Evolutionary conservation across 2,113 vertebrate species (phyloP).

Genomic region (Archilochus colubris): DNA sequence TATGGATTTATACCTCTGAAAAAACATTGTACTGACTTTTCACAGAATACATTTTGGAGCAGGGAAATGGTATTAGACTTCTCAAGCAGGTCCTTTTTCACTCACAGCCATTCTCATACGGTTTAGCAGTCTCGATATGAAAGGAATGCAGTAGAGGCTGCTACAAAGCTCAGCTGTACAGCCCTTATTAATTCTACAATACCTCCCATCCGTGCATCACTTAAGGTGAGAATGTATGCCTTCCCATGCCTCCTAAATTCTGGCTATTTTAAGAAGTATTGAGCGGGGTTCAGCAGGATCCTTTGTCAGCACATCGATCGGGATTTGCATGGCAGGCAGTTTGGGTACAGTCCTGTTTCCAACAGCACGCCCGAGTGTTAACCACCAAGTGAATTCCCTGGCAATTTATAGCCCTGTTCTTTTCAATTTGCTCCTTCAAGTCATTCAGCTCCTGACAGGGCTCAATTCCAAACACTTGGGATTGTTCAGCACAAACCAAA

Average conservation of each 20-base stretch:
- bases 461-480: not conserved
- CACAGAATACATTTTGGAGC: not conserved
- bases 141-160: not conserved
- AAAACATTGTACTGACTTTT: not conserved
- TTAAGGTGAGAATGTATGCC: not conserved
- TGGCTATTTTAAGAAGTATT: not conserved
- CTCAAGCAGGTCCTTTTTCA: not conserved
- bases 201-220: not conserved
- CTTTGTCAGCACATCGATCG: not conserved
- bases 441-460: not conserved
- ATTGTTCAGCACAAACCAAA: not conserved
- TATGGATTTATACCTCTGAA: not conserved
- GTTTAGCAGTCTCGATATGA: not conserved
- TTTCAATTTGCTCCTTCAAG: not conserved
- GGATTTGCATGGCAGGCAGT: not conserved
- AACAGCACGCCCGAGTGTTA: not conserved
- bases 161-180: not conserved
- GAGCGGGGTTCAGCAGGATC: not conserved
- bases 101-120: not conserved
- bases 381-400: not conserved
- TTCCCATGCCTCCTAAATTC: not conserved
- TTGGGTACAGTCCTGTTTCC: not conserved
- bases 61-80: not conserved
- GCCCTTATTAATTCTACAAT: not conserved
- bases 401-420: not conserved